Percentiles rank a stretch among this genome's conserved stretches.
Conservation (phyloP, 2,113 vertebrate genomes). For the Lota lota region DNA sequence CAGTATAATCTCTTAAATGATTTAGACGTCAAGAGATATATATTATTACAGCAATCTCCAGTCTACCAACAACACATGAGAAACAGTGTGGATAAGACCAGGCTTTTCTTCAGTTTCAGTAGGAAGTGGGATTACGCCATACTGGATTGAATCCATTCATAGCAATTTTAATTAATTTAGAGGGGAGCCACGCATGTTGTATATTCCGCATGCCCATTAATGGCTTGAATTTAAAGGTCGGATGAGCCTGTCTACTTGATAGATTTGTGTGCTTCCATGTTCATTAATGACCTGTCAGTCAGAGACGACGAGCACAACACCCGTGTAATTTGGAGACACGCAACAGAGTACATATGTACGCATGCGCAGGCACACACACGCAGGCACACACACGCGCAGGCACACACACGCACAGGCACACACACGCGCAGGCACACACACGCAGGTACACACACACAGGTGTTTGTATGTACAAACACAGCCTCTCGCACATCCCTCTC, state of each 20-base stretch:
- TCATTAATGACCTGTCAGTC: conserved; percentile 52
- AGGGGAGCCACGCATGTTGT: conserved; percentile 30
- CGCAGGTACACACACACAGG: neutral
- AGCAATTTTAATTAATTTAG: conserved; percentile 37
- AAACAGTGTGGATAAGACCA: too few relatives aligned
- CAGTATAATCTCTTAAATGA: too few relatives aligned
- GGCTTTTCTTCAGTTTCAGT: neutral
- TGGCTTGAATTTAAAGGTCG: conserved; percentile 45
- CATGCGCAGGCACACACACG: too few relatives aligned
- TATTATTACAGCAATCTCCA: too few relatives aligned
- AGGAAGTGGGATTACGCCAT: conserved; percentile 37
- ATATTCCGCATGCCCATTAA: conserved; percentile 38
- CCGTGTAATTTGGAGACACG: neutral
- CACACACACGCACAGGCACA: neutral
- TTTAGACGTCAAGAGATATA: too few relatives aligned
- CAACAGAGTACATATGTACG: neutral
- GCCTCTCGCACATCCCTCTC: too few relatives aligned
- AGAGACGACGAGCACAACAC: conserved; percentile 7
- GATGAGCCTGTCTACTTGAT: conserved; percentile 28
- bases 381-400: neutral
- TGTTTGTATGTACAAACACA: neutral
- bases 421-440: neutral
- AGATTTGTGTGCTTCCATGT: conserved; percentile 35
- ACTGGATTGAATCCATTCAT: conserved; percentile 53
- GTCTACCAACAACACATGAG: too few relatives aligned